phyloP scores from a whole-genome alignment of 2,888 invertebrate species.

The Ormia ochracea region DNA sequence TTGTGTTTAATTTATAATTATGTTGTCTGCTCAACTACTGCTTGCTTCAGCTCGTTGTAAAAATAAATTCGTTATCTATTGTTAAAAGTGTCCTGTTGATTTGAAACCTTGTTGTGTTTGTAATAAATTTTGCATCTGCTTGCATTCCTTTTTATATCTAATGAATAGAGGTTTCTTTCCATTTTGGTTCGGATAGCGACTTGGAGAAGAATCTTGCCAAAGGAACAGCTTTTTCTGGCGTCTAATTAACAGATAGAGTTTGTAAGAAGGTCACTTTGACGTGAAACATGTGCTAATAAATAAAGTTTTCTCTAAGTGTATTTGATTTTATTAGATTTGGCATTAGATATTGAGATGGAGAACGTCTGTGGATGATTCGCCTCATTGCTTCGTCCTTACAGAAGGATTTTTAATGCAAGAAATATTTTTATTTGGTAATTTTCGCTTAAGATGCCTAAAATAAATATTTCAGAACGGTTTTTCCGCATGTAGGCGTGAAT shows the following conservation, averaged over 20 bases:
- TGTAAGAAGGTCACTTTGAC: neutral
- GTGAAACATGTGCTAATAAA: too few species aligned
- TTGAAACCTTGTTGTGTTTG: constrained; percentile 55
- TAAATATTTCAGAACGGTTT: too few species aligned
- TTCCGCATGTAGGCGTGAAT: too few species aligned
- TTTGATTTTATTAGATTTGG: too few species aligned
- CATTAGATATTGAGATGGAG: too few species aligned
- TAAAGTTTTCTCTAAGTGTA: too few species aligned
- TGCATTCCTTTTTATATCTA: constrained; percentile 41
- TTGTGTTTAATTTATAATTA: neutral
- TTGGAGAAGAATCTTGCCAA: neutral
- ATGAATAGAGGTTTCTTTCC: constrained; percentile 2
- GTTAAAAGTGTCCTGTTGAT: constrained; percentile 62
- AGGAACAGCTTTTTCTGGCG: constrained; percentile 42
- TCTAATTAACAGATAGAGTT: constrained; percentile 15
- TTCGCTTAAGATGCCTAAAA: too few species aligned
- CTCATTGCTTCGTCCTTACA: too few species aligned
- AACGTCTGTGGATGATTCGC: too few species aligned
- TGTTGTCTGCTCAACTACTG: constrained; percentile 7
- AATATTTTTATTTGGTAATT: too few species aligned
- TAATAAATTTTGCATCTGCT: constrained; percentile 62
- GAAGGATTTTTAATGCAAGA: too few species aligned
- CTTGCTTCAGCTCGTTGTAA: neutral
- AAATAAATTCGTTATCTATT: constrained; percentile 52
- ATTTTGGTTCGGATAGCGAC: neutral